These are phyloP conservation scores for Andrena camellia DNA, from an alignment of 2,888 invertebrate genomes.

Conservation along the genomic window DNA sequence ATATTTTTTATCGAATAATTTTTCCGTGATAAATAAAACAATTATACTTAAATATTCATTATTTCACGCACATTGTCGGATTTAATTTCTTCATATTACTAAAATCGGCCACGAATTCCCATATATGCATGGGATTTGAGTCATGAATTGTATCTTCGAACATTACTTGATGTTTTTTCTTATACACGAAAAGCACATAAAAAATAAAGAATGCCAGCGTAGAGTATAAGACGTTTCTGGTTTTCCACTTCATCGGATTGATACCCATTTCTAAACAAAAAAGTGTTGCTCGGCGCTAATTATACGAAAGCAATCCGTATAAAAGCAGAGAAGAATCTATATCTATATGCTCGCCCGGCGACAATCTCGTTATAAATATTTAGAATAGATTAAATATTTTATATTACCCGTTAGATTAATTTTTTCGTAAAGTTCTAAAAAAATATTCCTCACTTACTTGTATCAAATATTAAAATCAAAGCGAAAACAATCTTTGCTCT, in stretches of 20 bases:
- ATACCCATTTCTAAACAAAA: conserved; percentile 72
- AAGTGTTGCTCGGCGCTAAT: background rate
- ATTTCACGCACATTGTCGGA: conserved; percentile 89
- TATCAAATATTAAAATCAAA: conserved; percentile 16
- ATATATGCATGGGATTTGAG: conserved; percentile 87
- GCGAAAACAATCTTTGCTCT: background rate
- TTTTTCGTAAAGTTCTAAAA: background rate
- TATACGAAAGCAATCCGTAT: background rate
- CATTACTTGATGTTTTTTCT: conserved; percentile 74
- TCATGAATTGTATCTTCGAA: conserved; percentile 86
- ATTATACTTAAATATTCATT: conserved; percentile 3
- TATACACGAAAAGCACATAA: conserved; percentile 77
- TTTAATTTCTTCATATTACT: conserved; percentile 90
- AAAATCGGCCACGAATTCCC: conserved; percentile 92
- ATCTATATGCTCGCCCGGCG: background rate
- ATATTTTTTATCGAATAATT: too few species aligned
- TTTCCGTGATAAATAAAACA: background rate
- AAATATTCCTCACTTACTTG: conserved; percentile 43
- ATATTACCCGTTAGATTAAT: background rate
- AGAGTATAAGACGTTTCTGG: conserved; percentile 73
- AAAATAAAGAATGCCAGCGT: conserved; percentile 67
- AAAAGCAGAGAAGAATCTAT: background rate
- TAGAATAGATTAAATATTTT: background rate
- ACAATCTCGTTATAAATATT: background rate
- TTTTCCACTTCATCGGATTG: conserved; percentile 83